Conservation (phyloP, 92 coral and sea anemone genomes). For the Micromussa lordhowensis region DNA sequence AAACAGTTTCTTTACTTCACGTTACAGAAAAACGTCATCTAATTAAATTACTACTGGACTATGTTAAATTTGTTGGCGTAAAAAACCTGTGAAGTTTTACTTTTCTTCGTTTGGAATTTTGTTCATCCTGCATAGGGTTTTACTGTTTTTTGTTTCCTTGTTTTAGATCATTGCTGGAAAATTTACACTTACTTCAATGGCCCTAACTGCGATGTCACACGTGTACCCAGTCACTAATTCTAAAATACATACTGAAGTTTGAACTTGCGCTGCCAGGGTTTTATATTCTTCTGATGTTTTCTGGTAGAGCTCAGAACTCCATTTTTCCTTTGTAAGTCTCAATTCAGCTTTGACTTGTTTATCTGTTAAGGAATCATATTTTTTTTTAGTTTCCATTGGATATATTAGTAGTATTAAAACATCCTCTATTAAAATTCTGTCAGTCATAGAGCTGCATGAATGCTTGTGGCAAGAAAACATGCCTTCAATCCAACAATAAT, state of each 20-base stretch:
- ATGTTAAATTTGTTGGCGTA: too few species aligned
- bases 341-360: constrained; percentile 67
- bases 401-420: background rate
- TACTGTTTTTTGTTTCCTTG: too few species aligned
- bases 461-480: too few species aligned
- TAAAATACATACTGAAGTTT: constrained; percentile 60
- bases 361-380: constrained; percentile 10
- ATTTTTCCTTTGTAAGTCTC: constrained; percentile 65
- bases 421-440: background rate
- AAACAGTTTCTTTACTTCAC: too few species aligned
- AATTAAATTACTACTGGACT: too few species aligned
- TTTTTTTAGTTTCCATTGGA: background rate
- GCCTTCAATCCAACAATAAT: background rate
- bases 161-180: too few species aligned
- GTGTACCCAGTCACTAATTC: background rate
- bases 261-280: constrained; percentile 52
- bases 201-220: too few species aligned
- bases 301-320: constrained; percentile 64
- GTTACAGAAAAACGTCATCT: too few species aligned
- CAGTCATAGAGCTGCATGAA: background rate
- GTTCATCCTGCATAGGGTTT: too few species aligned
- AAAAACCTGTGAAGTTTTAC: too few species aligned
- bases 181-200: too few species aligned
- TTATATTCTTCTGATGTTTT: constrained; percentile 49
- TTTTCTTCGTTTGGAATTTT: too few species aligned